Conservation (phyloP, 2,888 invertebrate species). For the Hoplodrina ambigua region DNA sequence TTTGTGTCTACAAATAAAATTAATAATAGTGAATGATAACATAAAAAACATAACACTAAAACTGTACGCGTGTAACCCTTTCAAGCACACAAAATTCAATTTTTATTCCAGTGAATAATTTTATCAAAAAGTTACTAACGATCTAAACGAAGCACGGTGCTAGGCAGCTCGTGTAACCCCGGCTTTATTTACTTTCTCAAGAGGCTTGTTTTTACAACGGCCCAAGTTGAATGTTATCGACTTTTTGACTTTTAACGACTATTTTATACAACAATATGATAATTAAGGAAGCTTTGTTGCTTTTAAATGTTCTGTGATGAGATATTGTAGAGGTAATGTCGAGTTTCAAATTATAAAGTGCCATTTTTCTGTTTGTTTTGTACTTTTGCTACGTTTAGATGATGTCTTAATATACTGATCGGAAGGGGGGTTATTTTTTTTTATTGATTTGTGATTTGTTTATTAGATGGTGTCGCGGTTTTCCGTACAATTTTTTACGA, state of each 20-base stretch:
- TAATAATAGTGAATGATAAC: too few relatives aligned
- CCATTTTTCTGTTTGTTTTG: constrained; percentile 48
- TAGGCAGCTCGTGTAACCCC: constrained; percentile 58
- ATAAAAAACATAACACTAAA: background rate
- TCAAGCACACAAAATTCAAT: background rate
- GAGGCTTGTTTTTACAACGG: constrained; percentile 83
- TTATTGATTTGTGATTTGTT: background rate
- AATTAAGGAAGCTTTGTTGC: constrained; percentile 80
- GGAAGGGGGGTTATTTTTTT: background rate
- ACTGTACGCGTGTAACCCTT: background rate
- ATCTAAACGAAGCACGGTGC: constrained; percentile 51
- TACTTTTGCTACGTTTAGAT: constrained; percentile 35
- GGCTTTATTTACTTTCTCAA: constrained; percentile 73
- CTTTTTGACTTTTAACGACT: constrained; percentile 85
- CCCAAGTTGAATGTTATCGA: constrained; percentile 83
- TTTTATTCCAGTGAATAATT: constrained; percentile 8
- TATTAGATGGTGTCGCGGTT: background rate
- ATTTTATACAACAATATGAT: constrained; percentile 88
- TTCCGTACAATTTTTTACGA: too few relatives aligned
- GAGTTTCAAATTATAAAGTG: constrained; percentile 60
- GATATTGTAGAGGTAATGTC: constrained; percentile 60
- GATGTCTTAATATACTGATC: constrained; percentile 26
- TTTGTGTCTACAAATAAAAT: too few relatives aligned
- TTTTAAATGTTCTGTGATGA: constrained; percentile 72
- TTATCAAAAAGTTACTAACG: constrained; percentile 10